A percentile compares a stretch with the other conserved stretches of the same genome.
Conservation (phyloP, 1,140 invertebrate genomes). For the Papilio aristodemus region DNA sequence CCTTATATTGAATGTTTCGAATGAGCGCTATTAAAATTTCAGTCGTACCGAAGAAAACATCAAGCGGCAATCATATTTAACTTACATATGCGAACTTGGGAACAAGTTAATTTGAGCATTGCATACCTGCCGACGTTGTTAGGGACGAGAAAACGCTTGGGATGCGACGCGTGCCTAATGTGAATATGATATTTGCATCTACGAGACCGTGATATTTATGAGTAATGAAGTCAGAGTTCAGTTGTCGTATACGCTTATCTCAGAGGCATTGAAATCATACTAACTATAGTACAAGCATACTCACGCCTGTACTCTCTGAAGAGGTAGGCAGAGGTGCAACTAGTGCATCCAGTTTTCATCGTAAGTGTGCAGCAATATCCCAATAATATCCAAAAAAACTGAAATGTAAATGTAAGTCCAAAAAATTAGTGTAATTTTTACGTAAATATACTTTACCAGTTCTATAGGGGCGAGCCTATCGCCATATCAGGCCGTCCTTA, state of each 20-base stretch:
- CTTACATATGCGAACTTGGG: neutral
- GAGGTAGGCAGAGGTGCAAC: no score
- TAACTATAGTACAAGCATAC: neutral
- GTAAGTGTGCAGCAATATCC: no score
- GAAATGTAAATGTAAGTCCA: no score
- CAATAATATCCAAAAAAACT: no score
- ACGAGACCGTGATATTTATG: constrained; percentile 21
- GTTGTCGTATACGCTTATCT: neutral
- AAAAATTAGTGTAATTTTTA: no score
- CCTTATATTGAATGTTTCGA: neutral
- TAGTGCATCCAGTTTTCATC: neutral
- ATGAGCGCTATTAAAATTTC: no score
- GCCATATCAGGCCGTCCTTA: no score
- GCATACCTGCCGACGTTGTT: constrained; percentile 11
- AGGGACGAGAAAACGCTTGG: constrained; percentile 12
- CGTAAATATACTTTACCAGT: no score
- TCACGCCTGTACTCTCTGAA: no score
- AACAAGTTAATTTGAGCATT: constrained; percentile 14
- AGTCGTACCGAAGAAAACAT: neutral
- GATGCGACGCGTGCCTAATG: constrained; percentile 17
- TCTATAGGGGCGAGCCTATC: no score
- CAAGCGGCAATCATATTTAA: neutral
- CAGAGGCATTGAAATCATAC: neutral
- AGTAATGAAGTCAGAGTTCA: neutral
- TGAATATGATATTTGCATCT: constrained; percentile 22